Evolutionary conservation across 2,888 invertebrate species (phyloP), one percentile per base, ranked within the genome.

Genomic region (Brachynemurus nebulosus): DNA sequence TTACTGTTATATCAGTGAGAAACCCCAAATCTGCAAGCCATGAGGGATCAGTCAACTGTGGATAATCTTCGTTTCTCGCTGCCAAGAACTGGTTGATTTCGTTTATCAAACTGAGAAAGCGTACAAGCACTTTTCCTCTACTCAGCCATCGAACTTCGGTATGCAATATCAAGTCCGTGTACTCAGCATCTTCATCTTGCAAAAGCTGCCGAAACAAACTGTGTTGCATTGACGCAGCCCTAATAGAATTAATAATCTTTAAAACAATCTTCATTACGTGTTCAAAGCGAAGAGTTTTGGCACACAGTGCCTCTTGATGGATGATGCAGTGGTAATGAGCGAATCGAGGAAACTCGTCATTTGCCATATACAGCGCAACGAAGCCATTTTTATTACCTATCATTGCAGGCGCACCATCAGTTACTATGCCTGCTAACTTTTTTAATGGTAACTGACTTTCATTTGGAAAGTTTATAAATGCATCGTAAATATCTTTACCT

Each of bases 391-490:
- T n/a, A n/a, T n/a, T n/a, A n/a, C n/a, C n/a, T n/a, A n/a, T n/a
- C n/a, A n/a, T n/a, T n/a, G n/a, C n/a, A n/a, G n/a, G n/a, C n/a
- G n/a, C n/a, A n/a, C n/a, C 54, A 52, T 53, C 49, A 16, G 53
- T 54, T 19, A 48, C 50, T 21, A 55, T 52, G 30, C 42, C 47
- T 17, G 50, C 48, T 2, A 54, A 44, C 47, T 54, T 54, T 21
- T 48, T 37, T 18, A 51, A 34, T 38, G 46, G 51, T 30, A 53
- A 47, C 48, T 48, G 18, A n/a, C 40, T 34, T n/a, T 41, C 20
- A 45, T 34, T 43, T 46, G 47, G 45, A 51, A 47, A 52, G 42
- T 40, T 48, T 25, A 46, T 43, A 42, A 54, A 53, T 37, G 30
- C 23, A 45, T 51, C 39, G 37, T 44, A 53, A 42, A 53, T 52